Base-by-base conservation (phyloP, 2,113 vertebrate species). In the Vireo altiloquus region DNA sequence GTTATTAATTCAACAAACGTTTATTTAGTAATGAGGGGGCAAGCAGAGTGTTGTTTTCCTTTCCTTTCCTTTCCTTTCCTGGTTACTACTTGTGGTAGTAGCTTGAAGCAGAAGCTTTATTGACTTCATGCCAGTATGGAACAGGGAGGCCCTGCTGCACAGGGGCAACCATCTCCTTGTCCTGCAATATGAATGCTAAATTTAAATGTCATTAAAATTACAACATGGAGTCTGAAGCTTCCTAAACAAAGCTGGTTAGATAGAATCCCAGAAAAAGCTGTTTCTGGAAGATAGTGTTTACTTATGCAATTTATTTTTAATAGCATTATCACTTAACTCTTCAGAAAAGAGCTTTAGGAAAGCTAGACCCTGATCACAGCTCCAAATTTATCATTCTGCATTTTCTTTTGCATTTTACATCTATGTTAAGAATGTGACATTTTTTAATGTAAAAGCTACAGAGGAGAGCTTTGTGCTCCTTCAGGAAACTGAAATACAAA, bases 191-290 rank as follows among this genome's bases (percentile, higher is more conserved):
- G 37, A 90, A 66, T 82, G 85, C 44, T 86, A 89, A 96, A 97
- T 94, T 89, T 91, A 90, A 79, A 93, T 79, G 24, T 71, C 87
- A 91, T 95, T 96, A 82, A 92, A 96, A 42, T 60, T 71, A 75
- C 59, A 87, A 35, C 54, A 17, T 28, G 56, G 27, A 69, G 28
- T 28, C 82, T 66, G 63, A 70, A 92, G 83, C 50, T 92, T 91
- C 88, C 90, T 49, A 87, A 94, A 82, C 50, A 92, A 77, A 89
- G 77, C 52, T 89, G 74, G 56, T 54, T 70, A 91, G 39, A 66
- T 3, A 70, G 42, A 78, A 75, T 63, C 66, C 35, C 53, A 92
- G 84, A 82, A 82, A 57, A 75, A 77, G 37, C 63, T 88, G 52
- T 17, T 74, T 50, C 31, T 69, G 50, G 40, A 59, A 71, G 42